Base-by-base conservation (phyloP, 2,113 vertebrate species). In the Nicator chloris region DNA sequence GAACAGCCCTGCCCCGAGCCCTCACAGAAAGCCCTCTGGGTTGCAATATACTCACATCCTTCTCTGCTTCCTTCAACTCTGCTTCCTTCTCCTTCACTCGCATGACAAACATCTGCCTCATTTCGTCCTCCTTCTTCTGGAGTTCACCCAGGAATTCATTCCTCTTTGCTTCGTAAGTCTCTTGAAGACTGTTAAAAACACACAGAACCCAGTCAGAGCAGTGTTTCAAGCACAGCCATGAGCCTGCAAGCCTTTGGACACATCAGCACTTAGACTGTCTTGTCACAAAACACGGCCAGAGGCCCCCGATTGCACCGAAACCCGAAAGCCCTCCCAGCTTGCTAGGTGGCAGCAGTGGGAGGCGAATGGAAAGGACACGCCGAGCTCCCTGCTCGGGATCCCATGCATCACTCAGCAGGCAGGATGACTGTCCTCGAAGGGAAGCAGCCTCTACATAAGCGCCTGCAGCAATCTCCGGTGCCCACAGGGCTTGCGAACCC, bases 41-140 rank as follows among this genome's bases (percentile, higher is more conserved):
- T 27, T 33, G 33, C 17, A 9, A 19, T 2, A 19, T 9, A 75
- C 97, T 97, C 93, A 99, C 98, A 92, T 99, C 98, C 90, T 98
- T 98, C 96, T 99, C 98, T 1, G 98, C 98, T 90, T 99, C 98
- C 93, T 99, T 99, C 56, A 99, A 61, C 85, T 99, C 98, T 4
- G 98, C 98, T 94, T 99, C 98, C 91, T 99, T 99, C 91, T 99
- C 98, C 90, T 99, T 99, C 50, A 99, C 98, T 44, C 98, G 97
- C 98, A 98, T 98, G 70, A 99, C 98, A 28, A 99, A 99, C 98
- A 98, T 99, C 88, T 99, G 98, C 88, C 98, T 98, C 98, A 99
- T 99, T 82, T 99, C 98, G 8, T 99, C 98, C 91, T 99, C 98
- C 71, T 98, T 98, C 93, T 98, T 98, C 97, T 99, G 98, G 39